Evolutionary conservation across 2,113 vertebrate genomes (phyloP), one percentile per base, ranked within the genome.

Genomic region (Neodontobutis hainanensis): DNA sequence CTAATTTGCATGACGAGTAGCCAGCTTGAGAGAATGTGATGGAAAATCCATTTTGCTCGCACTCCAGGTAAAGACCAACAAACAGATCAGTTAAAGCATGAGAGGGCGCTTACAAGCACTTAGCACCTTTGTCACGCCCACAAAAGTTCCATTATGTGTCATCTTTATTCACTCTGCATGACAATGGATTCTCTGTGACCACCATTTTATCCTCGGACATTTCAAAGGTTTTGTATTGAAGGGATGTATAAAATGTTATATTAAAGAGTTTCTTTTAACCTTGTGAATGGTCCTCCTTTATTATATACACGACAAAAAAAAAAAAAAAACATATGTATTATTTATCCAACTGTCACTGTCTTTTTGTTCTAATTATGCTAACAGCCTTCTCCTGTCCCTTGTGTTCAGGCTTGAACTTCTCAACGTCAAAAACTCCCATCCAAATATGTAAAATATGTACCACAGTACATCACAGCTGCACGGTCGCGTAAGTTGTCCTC

Each of bases 21-120:
- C 59, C 64, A 73, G 73, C 62, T 73, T 61, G 46, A 59, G 11
- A 38, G 63, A 74, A 71, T 61, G 42, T 74, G 83, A 82, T 61
- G 34, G 70, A 40, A 79, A 85, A 80, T 82, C 76, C n/a, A 74
- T 85, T 69, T 56, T 52, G 71, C 53, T 57, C 70, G 38, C 66
- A 79, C 62, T 73, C 69, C 55, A 64, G 43, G 76, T 78, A 60
- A 12, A 72, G 67, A 62, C 2, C 53, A 32, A 52, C 56, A 56
- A 65, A 67, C 61, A 58, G 63, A 87, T 82, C 65, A 73, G 74
- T 85, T 79, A 14, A 61, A 67, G 68, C 34, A 34, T 35, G 35
- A 45, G 36, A 11, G 7, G 46, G 11, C 3, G 6, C 45, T 63
- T 27, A 66, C 1, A 3, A 35, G 34, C 46, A 65, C 53, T 76